phyloP scores from a whole-genome alignment of 2,888 invertebrate species.

The Patella pellucida region DNA sequence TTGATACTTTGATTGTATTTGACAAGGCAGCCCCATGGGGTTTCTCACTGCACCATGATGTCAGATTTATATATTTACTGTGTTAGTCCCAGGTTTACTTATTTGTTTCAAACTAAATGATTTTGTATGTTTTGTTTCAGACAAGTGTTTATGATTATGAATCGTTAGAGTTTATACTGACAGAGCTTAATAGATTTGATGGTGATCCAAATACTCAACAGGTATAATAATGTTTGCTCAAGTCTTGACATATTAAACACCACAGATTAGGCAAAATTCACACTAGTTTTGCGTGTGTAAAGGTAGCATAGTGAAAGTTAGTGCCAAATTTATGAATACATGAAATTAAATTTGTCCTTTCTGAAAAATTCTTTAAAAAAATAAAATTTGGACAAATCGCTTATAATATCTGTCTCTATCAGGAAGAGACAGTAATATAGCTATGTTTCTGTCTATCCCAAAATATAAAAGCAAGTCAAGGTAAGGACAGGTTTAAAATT shows the following conservation, averaged over 20 bases:
- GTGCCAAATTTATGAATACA: too few species aligned
- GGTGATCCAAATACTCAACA: conserved; percentile 35
- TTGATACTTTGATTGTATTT: not conserved
- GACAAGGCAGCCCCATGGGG: not conserved
- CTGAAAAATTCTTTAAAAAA: too few species aligned
- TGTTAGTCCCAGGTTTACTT: not conserved
- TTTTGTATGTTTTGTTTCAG: conserved; percentile 31
- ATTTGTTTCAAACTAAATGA: not conserved
- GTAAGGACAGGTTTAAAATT: too few species aligned
- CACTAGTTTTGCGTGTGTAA: too few species aligned
- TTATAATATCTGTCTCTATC: too few species aligned
- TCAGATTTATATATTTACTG: not conserved
- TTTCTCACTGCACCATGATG: not conserved
- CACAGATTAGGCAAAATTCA: too few species aligned
- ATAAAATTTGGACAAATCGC: too few species aligned
- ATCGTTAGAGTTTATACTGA: conserved; percentile 54
- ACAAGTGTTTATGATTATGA: conserved; percentile 63
- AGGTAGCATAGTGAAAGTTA: too few species aligned
- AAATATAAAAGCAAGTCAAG: not conserved
- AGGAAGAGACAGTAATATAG: too few species aligned
- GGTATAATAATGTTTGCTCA: conserved; percentile 28
- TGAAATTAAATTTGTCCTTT: too few species aligned
- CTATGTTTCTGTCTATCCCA: not conserved
- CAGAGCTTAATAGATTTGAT: conserved; percentile 43
- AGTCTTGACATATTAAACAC: too few species aligned